A percentile compares a stretch with the other conserved stretches of the same genome.
Conservation (phyloP, 2,888 invertebrate species). For the Monopis laevigella region DNA sequence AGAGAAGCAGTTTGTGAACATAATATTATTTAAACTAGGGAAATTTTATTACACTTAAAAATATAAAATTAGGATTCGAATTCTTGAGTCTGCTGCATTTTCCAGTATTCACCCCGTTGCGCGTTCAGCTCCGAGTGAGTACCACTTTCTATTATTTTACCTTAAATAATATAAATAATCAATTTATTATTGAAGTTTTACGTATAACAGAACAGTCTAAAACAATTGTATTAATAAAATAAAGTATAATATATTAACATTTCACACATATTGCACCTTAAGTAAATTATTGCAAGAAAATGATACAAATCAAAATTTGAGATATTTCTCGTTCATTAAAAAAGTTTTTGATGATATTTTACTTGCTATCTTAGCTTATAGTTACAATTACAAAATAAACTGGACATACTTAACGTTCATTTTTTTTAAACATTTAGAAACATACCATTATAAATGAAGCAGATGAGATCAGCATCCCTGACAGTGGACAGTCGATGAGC, state of each 20-base stretch:
- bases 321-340: not conserved
- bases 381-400: too few relatives aligned
- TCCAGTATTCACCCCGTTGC: slow-evolving; percentile 71
- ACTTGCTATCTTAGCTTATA: too few relatives aligned
- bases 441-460: slow-evolving; percentile 80
- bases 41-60: too few relatives aligned
- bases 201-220: not conserved
- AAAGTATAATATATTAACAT: too few relatives aligned
- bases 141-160: slow-evolving; percentile 78
- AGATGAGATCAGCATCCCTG: slow-evolving; percentile 84
- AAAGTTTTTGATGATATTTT: too few relatives aligned
- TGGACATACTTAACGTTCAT: too few relatives aligned
- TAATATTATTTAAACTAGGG: too few relatives aligned
- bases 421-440: slow-evolving; percentile 5
- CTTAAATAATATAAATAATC: slow-evolving; percentile 34
- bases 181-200: not conserved
- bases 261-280: too few relatives aligned
- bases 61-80: slow-evolving; percentile 9
- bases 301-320: not conserved
- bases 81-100: slow-evolving; percentile 33
- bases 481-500: slow-evolving; percentile 88
- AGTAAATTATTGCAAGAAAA: too few relatives aligned
- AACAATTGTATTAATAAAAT: not conserved
- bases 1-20: too few relatives aligned
- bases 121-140: slow-evolving; percentile 75